Evolutionary conservation across 2,888 invertebrate genomes (phyloP), one percentile per base, ranked within the genome.

Genomic region (Eilema caniola): DNA sequence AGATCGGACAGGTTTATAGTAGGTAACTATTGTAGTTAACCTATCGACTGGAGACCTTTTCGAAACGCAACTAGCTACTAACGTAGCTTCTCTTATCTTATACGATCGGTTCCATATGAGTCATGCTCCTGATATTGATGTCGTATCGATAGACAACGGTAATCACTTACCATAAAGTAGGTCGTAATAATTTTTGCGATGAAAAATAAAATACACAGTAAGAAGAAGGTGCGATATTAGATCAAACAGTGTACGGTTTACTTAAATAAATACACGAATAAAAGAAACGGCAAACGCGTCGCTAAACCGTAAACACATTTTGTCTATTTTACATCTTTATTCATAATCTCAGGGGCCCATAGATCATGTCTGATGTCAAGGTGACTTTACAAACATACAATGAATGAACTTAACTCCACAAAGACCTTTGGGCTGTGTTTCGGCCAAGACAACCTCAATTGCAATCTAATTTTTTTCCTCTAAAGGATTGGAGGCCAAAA

Each of bases 91-190:
- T 53, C 53, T 53, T 53, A 53, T 53, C 53, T 53, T 53, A 2
- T 53, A 20, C 20, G n/a, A 53, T 53, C 53, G n/a, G 53, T 53
- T 53, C n/a, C n/a, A 53, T 3, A 2, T n/a, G n/a, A n/a, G n/a
- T 53, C n/a, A 53, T n/a, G 53, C 47, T 47, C 12, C 37, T n/a
- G 53, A 53, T 53, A 53, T 53, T 53, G n/a, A 53, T 20, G 53
- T 53, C n/a, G 53, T 53, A 53, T 53, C 53, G 53, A 53, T 53
- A 53, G 59, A 53, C 53, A 53, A 53, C 53, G 53, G 53, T 53
- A 53, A 53, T n/a, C n/a, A n/a, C 47, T 47, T 47, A 47, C 16
- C 47, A n/a, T 53, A 53, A 53, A 53, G 2, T n/a, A 53, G 53
- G 53, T 53, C 53, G n/a, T 53, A 53, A 53, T 53, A 53, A n/a